Evolutionary conservation across 2,113 vertebrate genomes (phyloP), one percentile per base, ranked within the genome.

Genomic region (Cepphus grylle): DNA sequence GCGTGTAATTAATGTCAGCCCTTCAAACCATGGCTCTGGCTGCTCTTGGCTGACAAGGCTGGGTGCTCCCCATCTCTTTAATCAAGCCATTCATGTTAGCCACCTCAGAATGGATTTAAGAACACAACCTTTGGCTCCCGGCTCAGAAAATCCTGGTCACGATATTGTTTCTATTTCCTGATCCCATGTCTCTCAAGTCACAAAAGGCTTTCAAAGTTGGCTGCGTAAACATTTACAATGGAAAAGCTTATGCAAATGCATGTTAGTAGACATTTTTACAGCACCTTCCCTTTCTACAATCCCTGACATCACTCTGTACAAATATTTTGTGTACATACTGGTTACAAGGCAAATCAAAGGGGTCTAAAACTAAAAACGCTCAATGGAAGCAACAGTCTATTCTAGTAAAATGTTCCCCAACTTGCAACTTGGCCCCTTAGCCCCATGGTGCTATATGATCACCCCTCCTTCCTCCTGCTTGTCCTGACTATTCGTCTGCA

Each of bases 91-190:
- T 92, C 88, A 30, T 22, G 12, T 67, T 49, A 56, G 66, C 70
- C 49, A 69, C 73, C 36, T 92, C 84, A 88, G 73, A 87, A 87
- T 85, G 94, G 47, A 55, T 89, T 93, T 80, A 91, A 87, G 92
- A 91, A 88, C 67, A 81, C n/a, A 83, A 95, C 87, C 71, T 95
- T 83, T 94, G 86, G 88, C 81, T 94, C 59, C 65, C 13, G 0
- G 81, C 89, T 89, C 80, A 96, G 94, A 96, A 95, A 97, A 90
- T 84, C 70, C 70, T 92, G 65, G 86, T 93, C 90, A 86, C 61
- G 34, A 96, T 86, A 95, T 94, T 97, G 93, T 95, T 95, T 93
- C 92, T 96, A 2, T 85, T 97, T 93, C 94, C 96, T 94, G 91
- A 95, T 92, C 67, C 76, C 90, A 74, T 38, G 92, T 93, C 69